A percentile compares a stretch with the other conserved stretches of the same genome.
These are phyloP conservation scores for Aphaenogaster floridana DNA, from an alignment of 1,140 invertebrate genomes.

Conservation along the genomic window DNA sequence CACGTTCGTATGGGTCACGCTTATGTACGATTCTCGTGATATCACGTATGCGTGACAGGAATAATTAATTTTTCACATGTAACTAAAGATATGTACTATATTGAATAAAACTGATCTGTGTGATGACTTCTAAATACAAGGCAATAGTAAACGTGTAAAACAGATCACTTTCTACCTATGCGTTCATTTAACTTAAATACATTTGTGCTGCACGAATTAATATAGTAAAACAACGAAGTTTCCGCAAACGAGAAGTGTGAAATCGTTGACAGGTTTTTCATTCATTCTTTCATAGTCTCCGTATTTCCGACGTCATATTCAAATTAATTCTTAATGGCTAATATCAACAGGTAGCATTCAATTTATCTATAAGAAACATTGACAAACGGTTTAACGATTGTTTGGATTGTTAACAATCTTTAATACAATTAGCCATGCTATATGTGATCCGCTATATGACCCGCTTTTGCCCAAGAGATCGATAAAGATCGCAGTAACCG, in stretches of 20 bases:
- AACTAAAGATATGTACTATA: not conserved
- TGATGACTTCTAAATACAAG: not conserved
- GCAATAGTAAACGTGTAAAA: not conserved
- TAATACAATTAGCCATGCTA: constrained; percentile 43
- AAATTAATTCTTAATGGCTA: not conserved
- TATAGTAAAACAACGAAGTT: not conserved
- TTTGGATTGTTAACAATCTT: constrained; percentile 49
- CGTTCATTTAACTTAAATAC: not conserved
- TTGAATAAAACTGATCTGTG: not conserved
- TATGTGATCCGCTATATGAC: constrained; percentile 28
- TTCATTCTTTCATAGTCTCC: not conserved
- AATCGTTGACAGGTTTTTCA: not conserved
- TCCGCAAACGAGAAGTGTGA: not conserved
- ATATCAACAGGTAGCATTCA: not conserved
- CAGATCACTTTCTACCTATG: not conserved
- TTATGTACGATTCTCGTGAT: constrained; percentile 10
- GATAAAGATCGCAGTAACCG: constrained; percentile 69
- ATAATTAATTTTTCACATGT: constrained; percentile 13
- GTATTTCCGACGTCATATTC: not conserved
- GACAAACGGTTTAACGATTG: constrained; percentile 26
- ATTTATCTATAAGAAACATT: constrained; percentile 19
- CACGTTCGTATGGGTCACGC: not conserved
- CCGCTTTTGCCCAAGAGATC: constrained; percentile 20
- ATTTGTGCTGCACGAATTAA: not conserved
- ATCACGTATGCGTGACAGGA: not conserved